Base-by-base conservation (phyloP, 1,140 invertebrate species). In the Drosophila kikkawai region DNA sequence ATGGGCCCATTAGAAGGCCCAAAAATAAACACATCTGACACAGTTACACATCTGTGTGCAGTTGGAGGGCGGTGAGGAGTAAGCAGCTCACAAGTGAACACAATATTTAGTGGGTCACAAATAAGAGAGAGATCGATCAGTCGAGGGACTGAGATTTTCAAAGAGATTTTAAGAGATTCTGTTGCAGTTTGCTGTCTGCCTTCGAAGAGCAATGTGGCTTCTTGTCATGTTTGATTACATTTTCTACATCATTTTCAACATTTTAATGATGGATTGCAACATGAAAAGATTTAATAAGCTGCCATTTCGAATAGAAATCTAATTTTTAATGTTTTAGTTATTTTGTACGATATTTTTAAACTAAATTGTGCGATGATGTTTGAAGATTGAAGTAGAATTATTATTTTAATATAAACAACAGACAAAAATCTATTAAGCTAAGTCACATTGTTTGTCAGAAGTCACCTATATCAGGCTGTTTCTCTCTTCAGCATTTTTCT, bases 11-110 rank as follows among this genome's bases (percentile, higher is more conserved):
- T 84, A 81, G 63, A 75, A 88, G 66, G 26, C 45, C 85, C 81
- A 83, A 91, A 87, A 90, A 90, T 88, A 90, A 76, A 80, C 67
- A 70, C 63, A 77, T 37, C 80, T 90, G 85, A 90, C 85, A 90
- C 53, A 90, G 79, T 90, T 90, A 90, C 80, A 88, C 60, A 87
- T 69, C 64, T 79, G 69, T 51, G 47, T 77, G 79, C 57, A 67
- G 56, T 73, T 73, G 29, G 53, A 39, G 53, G 32, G 12, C 6
- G 45, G 39, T 12, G 45, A 17, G 36, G 45, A 48, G 44, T 22
- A 39, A 22, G 48, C 11, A 22, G 15, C 39, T 34, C 32, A 36
- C 37, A 34, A 55, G 15, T 13, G 64, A 69, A 34, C 42, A 34
- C 19, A 26, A 37, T 51, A 22, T 53, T 64, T 47, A 67, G 74